Conservation (phyloP, 2,113 vertebrate genomes). For the Motacilla tschutschensis region DNA sequence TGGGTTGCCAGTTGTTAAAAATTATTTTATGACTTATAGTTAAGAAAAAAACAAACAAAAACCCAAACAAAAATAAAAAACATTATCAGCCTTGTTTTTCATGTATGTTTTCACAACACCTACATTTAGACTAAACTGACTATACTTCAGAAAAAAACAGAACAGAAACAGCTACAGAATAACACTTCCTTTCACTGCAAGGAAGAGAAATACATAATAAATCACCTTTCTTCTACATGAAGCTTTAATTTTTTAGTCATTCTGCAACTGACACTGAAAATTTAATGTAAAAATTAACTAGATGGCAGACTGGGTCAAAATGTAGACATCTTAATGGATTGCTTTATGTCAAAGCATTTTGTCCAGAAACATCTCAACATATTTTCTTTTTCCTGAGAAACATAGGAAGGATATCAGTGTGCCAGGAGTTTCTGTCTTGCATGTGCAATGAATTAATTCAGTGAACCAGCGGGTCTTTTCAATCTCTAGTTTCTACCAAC, state of each 20-base stretch:
- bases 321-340: conserved; percentile 28
- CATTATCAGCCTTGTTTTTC: neutral
- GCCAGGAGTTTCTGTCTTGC: conserved; percentile 8
- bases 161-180: neutral
- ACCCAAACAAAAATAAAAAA: neutral
- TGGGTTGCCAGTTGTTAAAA: neutral
- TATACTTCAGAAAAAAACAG: neutral
- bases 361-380: conserved; percentile 23
- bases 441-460: conserved; percentile 28
- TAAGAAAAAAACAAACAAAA: neutral
- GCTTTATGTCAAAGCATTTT: conserved; percentile 52
- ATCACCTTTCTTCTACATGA: neutral
- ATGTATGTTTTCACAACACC: neutral
- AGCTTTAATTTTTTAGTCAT: conserved; percentile 49
- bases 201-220: conserved; percentile 47
- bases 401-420: neutral
- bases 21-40: neutral
- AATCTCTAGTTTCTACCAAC: conserved; percentile 20
- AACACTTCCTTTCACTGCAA: conserved; percentile 14
- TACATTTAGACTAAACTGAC: neutral
- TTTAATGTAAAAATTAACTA: conserved; percentile 57
- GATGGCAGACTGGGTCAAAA: conserved; percentile 45
- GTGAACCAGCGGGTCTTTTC: conserved; percentile 36
- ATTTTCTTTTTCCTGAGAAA: conserved; percentile 22
- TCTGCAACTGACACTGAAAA: conserved; percentile 41